Conservation (phyloP, 2,113 vertebrate species). For the Mellivora capensis region DNA sequence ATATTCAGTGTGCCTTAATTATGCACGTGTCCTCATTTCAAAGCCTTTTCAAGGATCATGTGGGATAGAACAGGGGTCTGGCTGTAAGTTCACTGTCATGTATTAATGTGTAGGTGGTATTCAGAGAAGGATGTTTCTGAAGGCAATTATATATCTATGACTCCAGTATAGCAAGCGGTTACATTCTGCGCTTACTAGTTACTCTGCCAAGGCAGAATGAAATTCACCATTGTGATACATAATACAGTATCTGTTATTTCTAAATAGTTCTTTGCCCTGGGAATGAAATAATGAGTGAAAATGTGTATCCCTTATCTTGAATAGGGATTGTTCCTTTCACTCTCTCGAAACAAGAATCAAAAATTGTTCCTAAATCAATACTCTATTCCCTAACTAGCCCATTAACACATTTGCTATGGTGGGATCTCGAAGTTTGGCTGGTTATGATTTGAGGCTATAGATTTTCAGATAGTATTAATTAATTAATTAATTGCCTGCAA, state of each 20-base stretch:
- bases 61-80: slow-evolving; percentile 71
- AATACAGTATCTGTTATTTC: slow-evolving; percentile 70
- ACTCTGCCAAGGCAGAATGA: slow-evolving; percentile 68
- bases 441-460: slow-evolving; percentile 16
- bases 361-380: slow-evolving; percentile 49
- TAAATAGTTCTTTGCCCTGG: slow-evolving; percentile 64
- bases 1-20: slow-evolving; percentile 74
- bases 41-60: slow-evolving; percentile 75
- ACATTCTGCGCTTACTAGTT: slow-evolving; percentile 49
- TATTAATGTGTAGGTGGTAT: slow-evolving; percentile 76
- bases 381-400: slow-evolving; percentile 28
- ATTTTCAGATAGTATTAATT: slow-evolving; percentile 42
- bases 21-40: slow-evolving; percentile 74
- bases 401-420: slow-evolving; percentile 38
- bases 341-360: slow-evolving; percentile 37
- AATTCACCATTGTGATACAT: slow-evolving; percentile 64
- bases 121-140: slow-evolving; percentile 65
- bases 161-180: slow-evolving; percentile 54
- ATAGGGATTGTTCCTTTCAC: slow-evolving; percentile 55
- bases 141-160: slow-evolving; percentile 66
- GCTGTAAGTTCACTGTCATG: slow-evolving; percentile 69
- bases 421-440: slow-evolving; percentile 14
- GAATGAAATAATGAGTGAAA: slow-evolving; percentile 51
- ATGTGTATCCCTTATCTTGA: slow-evolving; percentile 45
- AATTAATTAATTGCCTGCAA: too few species aligned